Evolutionary conservation across 2,888 invertebrate genomes (phyloP).

Genomic region (Meghimatium bilineatum): DNA sequence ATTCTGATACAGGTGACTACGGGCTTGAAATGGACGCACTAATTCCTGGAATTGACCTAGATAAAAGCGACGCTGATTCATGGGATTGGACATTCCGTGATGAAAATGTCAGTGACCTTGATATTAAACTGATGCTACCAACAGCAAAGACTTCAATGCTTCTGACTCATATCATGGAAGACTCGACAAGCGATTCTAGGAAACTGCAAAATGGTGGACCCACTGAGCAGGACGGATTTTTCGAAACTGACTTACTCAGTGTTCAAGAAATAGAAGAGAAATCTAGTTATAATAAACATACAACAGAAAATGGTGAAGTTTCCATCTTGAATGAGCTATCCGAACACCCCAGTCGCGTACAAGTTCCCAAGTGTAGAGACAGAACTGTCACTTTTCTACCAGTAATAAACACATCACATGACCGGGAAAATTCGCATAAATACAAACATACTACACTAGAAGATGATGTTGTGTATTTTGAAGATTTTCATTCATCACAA

Average conservation of each 20-base stretch:
- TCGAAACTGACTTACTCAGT: too few relatives aligned
- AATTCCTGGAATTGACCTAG: neutral
- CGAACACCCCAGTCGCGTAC: neutral
- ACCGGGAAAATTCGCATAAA: neutral
- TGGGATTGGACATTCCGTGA: conserved; percentile 43
- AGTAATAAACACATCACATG: neutral
- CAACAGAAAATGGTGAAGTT: neutral
- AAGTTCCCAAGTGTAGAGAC: neutral
- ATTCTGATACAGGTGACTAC: neutral
- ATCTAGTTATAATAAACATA: too few relatives aligned
- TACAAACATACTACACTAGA: neutral
- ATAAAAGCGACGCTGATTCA: conserved; percentile 26
- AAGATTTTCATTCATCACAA: neutral
- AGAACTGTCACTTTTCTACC: neutral
- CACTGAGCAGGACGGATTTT: neutral
- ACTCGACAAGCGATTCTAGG: neutral
- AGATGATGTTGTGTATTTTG: conserved; percentile 29
- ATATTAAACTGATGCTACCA: neutral
- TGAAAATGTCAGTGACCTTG: conserved; percentile 34
- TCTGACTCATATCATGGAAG: neutral
- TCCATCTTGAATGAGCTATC: neutral
- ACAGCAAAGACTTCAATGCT: neutral
- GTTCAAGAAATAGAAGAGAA: too few relatives aligned
- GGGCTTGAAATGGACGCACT: neutral
- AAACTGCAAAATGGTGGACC: neutral